Base-by-base conservation (phyloP, 2,888 invertebrate genomes). In the Protodeltote pygarga region DNA sequence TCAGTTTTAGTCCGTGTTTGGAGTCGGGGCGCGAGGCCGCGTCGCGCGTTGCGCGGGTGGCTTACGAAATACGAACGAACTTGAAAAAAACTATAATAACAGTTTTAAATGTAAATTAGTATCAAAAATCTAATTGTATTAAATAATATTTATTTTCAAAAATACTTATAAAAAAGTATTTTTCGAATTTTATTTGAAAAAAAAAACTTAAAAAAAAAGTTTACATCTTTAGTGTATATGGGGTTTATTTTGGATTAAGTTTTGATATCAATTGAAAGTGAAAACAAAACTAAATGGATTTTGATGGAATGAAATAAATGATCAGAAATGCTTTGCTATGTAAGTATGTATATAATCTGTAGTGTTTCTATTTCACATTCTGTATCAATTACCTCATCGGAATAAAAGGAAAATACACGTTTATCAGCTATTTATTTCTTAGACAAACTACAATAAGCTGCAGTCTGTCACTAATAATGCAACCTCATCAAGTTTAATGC, bases 261-360 rank as follows among this genome's bases (percentile, higher is more conserved):
- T n/a, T n/a, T n/a, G n/a, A n/a, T 14, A 10, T 14, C 24, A 11
- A 31, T 51, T 39, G 28, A 29, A 52, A 65, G 61, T 66, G 62
- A 39, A 32, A 35, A 49, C 17, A 38, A n/a, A n/a, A 20, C n/a
- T 35, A 50, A 54, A 64, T 65, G 68, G 59, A 67, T 58, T 52
- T 51, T 50, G 48, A 47, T 41, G 55, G 58, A 53, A 45, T 65
- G 65, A 66, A 69, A 64, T 79, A 75, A 63, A 78, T 77, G 64
- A 58, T 53, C 60, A 78, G 80, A 76, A 68, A 89, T 89, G 89
- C 89, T 89, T 69, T 89, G 89, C 70, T 89, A 89, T 89, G 89
- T 89, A 73, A 89, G 89, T 89, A 54, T 40, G 6, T 9, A 41
- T 34, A 16, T 6, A 6, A 25, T 19, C 24, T 5, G 10, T 37